A percentile compares a stretch with the other conserved stretches of the same genome.
These are phyloP conservation scores for Herpailurus yagouaroundi DNA, from an alignment of 2,113 vertebrate species.

Conservation along the genomic window DNA sequence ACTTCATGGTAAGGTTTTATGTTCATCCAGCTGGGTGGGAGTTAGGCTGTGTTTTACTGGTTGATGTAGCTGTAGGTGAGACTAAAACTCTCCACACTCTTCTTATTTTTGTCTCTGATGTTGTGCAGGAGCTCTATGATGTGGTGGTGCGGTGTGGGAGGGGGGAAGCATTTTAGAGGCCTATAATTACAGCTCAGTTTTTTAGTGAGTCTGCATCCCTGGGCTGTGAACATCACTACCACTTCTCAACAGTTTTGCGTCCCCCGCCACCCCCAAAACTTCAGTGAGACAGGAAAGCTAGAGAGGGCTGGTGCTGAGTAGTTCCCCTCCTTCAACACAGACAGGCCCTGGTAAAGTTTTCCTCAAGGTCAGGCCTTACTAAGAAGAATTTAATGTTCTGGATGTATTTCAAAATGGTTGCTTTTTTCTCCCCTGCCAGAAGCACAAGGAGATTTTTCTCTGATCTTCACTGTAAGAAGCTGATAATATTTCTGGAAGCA, in stretches of 20 bases:
- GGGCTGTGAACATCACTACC: neutral
- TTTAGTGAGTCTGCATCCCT: too few relatives aligned
- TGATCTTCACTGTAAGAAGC: neutral
- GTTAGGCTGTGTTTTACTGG: too few relatives aligned
- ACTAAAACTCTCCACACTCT: neutral
- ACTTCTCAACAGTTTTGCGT: neutral
- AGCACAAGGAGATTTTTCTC: neutral
- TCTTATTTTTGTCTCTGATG: neutral
- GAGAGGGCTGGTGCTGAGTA: too few relatives aligned
- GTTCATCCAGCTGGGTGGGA: neutral
- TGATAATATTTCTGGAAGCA: neutral
- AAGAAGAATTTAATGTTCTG: neutral
- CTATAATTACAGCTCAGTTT: neutral
- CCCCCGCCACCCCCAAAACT: too few relatives aligned
- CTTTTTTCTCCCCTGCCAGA: neutral
- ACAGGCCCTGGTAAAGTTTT: neutral
- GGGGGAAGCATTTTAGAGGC: too few relatives aligned
- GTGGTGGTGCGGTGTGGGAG: neutral
- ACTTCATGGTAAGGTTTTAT: neutral
- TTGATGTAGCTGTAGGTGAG: neutral
- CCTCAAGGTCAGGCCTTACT: neutral
- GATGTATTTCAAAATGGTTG: too few relatives aligned
- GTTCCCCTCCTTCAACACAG: neutral
- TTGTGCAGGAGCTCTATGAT: neutral
- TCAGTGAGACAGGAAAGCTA: neutral